Evolutionary conservation across 2,113 vertebrate species (phyloP).

Genomic region (Nycticorax nycticorax): DNA sequence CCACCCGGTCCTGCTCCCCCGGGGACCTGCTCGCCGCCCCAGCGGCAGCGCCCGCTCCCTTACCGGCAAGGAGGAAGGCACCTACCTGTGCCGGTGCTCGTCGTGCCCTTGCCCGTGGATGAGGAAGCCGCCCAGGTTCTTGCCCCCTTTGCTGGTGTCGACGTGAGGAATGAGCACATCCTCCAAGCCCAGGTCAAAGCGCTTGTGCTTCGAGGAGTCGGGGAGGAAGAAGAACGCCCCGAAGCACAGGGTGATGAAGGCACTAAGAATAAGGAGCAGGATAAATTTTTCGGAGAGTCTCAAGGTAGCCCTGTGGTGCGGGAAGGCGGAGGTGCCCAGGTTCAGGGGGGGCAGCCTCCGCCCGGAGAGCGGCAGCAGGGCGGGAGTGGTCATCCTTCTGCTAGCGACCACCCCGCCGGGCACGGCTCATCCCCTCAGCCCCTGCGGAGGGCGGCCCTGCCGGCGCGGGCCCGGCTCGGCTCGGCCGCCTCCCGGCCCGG

Average conservation of each 20-base stretch:
- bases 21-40: neutral
- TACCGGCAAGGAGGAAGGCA: neutral
- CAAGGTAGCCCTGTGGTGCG: conserved; percentile 93
- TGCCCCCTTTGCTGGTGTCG: conserved; percentile 87
- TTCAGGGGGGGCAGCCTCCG: conserved; percentile 91
- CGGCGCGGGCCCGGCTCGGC: neutral
- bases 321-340: conserved; percentile 89
- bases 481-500: neutral
- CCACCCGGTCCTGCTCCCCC: neutral
- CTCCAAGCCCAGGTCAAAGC: conserved; percentile 96
- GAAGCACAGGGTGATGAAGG: conserved; percentile 99
- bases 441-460: neutral
- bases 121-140: conserved; percentile 82
- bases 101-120: conserved; percentile 93
- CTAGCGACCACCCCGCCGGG: neutral
- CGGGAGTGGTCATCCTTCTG: conserved; percentile 89
- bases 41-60: neutral
- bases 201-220: conserved; percentile 97
- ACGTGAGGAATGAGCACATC: conserved; percentile 97
- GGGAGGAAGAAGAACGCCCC: conserved; percentile 99
- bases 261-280: conserved; percentile 98
- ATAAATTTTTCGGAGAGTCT: conserved; percentile 99
- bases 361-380: conserved; percentile 93
- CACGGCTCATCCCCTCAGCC: neutral
- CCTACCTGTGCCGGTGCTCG: conserved; percentile 91